Conservation (phyloP, 1,140 invertebrate species). For the Heliconius congener region DNA sequence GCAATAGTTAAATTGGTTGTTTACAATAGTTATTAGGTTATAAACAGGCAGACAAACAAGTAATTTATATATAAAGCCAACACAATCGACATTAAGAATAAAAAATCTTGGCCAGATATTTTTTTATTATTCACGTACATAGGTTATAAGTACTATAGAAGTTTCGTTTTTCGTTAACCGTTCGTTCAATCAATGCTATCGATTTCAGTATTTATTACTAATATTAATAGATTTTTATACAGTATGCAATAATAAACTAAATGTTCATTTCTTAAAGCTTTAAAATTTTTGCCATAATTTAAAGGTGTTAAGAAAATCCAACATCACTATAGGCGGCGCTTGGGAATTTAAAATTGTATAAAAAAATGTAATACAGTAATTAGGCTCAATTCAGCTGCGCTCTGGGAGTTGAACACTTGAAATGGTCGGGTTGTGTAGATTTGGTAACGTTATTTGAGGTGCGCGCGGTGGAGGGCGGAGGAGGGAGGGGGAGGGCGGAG, state of each 20-base stretch:
- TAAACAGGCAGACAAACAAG: too few relatives aligned
- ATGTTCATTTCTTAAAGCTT: neutral
- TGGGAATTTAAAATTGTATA: conserved; percentile 32
- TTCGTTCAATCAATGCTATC: neutral
- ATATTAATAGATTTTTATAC: too few relatives aligned
- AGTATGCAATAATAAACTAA: too few relatives aligned
- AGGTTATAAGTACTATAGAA: too few relatives aligned
- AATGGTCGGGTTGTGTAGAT: conserved; percentile 60
- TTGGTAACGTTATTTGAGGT: conserved; percentile 69
- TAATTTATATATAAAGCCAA: too few relatives aligned
- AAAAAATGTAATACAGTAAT: conserved; percentile 47
- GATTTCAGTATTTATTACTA: too few relatives aligned
- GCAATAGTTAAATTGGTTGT: too few relatives aligned
- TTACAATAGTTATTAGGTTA: too few relatives aligned
- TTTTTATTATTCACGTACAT: too few relatives aligned
- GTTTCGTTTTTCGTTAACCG: too few relatives aligned
- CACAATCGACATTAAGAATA: too few relatives aligned
- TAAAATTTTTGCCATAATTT: neutral
- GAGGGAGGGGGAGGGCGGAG: conserved; percentile 23
- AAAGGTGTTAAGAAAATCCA: neutral
- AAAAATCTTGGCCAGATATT: too few relatives aligned
- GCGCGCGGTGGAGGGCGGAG: conserved; percentile 40
- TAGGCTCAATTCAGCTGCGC: conserved; percentile 47
- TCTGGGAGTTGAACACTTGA: conserved; percentile 49
- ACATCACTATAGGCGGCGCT: conserved; percentile 12